phyloP scores from a whole-genome alignment of 2,888 invertebrate species.

The Gandaritis pyraliata region DNA sequence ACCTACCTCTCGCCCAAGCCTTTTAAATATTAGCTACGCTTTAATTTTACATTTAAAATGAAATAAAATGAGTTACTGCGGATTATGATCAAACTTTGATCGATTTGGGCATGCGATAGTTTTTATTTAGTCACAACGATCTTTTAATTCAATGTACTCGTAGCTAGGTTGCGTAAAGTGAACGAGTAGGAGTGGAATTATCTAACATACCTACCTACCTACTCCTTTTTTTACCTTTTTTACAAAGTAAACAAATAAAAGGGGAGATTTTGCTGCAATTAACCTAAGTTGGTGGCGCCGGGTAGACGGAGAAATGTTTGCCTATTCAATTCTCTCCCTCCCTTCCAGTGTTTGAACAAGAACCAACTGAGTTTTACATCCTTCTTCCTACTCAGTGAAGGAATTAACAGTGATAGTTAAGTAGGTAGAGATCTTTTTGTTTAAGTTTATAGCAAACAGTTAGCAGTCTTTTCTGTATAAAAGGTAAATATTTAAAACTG shows the following conservation, averaged over 20 bases:
- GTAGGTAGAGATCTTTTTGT: no score
- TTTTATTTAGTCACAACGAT: no score
- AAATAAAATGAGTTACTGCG: constrained; percentile 47
- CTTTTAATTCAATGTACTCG: no score
- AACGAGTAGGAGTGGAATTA: no score
- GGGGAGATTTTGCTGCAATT: constrained; percentile 33
- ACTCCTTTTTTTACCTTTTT: neutral
- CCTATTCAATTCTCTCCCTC: constrained; percentile 57
- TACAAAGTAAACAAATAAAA: constrained; percentile 14
- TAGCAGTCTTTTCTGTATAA: no score
- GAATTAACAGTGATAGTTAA: constrained; percentile 26
- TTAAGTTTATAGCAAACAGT: no score
- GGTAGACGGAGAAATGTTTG: constrained; percentile 58
- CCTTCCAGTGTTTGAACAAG: constrained; percentile 51
- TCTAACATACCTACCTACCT: neutral
- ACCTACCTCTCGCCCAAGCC: no score
- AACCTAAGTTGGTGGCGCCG: constrained; percentile 52
- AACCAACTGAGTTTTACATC: constrained; percentile 42
- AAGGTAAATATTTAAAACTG: no score
- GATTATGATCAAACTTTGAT: constrained; percentile 36
- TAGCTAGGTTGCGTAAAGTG: no score
- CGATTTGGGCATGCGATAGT: no score
- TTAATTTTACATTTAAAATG: constrained; percentile 61
- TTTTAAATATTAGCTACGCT: constrained; percentile 64
- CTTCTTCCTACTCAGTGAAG: no score